Evolutionary conservation across 92 coral and sea anemone species (phyloP).

Genomic region (Umimayanthus kanabou): DNA sequence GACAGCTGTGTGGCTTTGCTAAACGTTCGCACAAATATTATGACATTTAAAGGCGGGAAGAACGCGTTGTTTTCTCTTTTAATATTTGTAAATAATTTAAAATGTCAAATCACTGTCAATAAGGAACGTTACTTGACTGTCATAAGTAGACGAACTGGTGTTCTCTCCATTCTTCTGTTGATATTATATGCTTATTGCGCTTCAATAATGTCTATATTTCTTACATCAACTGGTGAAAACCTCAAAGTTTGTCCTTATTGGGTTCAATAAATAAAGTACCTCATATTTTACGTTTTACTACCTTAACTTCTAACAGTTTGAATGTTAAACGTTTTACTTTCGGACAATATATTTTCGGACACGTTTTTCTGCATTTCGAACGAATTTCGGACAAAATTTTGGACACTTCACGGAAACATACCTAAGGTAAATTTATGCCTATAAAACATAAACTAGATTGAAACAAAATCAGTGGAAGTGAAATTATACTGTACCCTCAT

Average conservation of each 20-base stretch:
- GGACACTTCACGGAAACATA: too few species aligned
- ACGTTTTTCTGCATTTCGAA: too few species aligned
- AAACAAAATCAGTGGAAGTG: too few species aligned
- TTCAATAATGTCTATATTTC: too few species aligned
- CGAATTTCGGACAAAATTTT: too few species aligned
- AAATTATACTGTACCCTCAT: too few species aligned
- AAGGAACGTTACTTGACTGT: not conserved
- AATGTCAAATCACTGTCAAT: not conserved
- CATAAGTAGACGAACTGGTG: not conserved
- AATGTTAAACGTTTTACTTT: too few species aligned
- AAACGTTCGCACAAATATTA: constrained; percentile 3
- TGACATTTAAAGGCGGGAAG: not conserved
- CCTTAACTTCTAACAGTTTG: too few species aligned
- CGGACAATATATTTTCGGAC: too few species aligned
- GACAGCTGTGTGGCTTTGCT: constrained; percentile 7
- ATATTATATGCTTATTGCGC: not conserved
- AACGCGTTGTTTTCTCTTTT: not conserved
- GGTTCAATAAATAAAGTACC: not conserved
- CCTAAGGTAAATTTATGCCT: too few species aligned
- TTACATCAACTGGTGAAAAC: not conserved
- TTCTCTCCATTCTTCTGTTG: not conserved
- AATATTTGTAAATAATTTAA: not conserved
- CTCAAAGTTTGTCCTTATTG: not conserved
- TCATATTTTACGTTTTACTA: not conserved
- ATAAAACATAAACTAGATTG: too few species aligned